Evolutionary conservation across 1,140 invertebrate species (phyloP).

Genomic region (Oryctes rhinoceros): DNA sequence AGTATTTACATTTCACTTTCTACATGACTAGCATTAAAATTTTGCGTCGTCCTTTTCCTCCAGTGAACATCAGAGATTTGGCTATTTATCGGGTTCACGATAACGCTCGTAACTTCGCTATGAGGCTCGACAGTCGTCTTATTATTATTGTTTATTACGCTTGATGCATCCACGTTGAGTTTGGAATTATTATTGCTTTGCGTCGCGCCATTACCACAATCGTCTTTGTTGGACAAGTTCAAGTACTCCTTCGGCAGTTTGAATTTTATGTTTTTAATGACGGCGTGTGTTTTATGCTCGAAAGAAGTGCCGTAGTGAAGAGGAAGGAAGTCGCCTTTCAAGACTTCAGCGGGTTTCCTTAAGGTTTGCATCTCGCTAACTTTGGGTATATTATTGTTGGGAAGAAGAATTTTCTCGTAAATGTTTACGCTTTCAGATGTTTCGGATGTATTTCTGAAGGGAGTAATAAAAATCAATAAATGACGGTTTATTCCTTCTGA

Average conservation of each 20-base stretch:
- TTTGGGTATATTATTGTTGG: conserved; percentile 26
- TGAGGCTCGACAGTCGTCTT: background rate
- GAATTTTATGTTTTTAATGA: conserved; percentile 61
- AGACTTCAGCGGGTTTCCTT: background rate
- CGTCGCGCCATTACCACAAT: conserved; percentile 31
- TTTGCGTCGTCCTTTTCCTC: conserved; percentile 54
- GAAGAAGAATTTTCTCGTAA: conserved; percentile 51
- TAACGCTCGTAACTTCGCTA: conserved; percentile 51
- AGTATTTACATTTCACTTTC: conserved; percentile 3
- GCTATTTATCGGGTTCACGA: conserved; percentile 51
- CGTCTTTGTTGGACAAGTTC: conserved; percentile 47
- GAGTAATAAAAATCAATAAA: background rate
- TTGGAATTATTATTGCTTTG: conserved; percentile 45
- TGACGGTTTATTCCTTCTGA: no score
- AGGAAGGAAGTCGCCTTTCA: conserved; percentile 37
- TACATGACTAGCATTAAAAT: conserved; percentile 43
- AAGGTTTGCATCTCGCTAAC: background rate
- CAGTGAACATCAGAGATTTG: conserved; percentile 53
- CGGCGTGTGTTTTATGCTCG: conserved; percentile 53
- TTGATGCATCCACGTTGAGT: background rate
- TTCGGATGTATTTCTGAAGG: conserved; percentile 31
- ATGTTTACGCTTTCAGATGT: conserved; percentile 48
- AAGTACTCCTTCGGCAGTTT: conserved; percentile 58
- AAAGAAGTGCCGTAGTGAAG: conserved; percentile 53
- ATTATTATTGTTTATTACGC: background rate